These are phyloP conservation scores for Microctenopoma lineatum DNA, from an alignment of 2,797 vertebrate genomes.

Conservation along the genomic window DNA sequence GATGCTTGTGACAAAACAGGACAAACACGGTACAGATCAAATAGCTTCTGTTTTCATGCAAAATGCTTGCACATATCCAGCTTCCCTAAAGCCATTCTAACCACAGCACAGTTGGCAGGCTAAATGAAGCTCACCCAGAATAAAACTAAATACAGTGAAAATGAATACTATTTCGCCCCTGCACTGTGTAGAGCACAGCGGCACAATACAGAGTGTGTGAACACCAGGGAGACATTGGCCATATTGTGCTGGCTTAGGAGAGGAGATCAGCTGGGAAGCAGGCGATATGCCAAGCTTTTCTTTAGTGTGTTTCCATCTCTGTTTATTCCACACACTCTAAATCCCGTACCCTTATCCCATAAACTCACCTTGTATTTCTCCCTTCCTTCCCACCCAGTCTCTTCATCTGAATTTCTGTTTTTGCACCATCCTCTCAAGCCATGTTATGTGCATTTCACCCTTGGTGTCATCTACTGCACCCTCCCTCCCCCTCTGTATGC, in stretches of 20 bases:
- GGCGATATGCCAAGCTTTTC: conserved; percentile 77
- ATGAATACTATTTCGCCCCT: conserved; percentile 70
- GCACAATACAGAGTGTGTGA: conserved; percentile 64
- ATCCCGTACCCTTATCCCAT: conserved; percentile 18
- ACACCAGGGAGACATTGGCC: conserved; percentile 75
- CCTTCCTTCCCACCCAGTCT: background rate
- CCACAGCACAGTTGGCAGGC: conserved; percentile 74
- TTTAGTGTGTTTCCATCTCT: conserved; percentile 37
- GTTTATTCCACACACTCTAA: conserved; percentile 47
- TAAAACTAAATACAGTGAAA: conserved; percentile 66
- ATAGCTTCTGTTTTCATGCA: conserved; percentile 72
- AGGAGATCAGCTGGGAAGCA: conserved; percentile 81
- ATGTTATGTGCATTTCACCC: conserved; percentile 21
- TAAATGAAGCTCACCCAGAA: conserved; percentile 69
- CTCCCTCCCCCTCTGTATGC: conserved; percentile 45
- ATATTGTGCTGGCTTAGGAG: conserved; percentile 84
- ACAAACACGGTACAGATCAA: conserved; percentile 70
- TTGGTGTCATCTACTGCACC: conserved; percentile 40
- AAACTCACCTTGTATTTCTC: conserved; percentile 16
- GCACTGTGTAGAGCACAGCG: conserved; percentile 51
- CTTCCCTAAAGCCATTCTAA: conserved; percentile 67
- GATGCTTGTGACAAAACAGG: conserved; percentile 67
- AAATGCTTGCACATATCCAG: conserved; percentile 54
- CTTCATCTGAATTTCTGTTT: conserved; percentile 13
- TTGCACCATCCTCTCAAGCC: conserved; percentile 33